These are phyloP conservation scores for Drosophila neonasuta DNA, from an alignment of 2,888 invertebrate species.

Conservation along the genomic window DNA sequence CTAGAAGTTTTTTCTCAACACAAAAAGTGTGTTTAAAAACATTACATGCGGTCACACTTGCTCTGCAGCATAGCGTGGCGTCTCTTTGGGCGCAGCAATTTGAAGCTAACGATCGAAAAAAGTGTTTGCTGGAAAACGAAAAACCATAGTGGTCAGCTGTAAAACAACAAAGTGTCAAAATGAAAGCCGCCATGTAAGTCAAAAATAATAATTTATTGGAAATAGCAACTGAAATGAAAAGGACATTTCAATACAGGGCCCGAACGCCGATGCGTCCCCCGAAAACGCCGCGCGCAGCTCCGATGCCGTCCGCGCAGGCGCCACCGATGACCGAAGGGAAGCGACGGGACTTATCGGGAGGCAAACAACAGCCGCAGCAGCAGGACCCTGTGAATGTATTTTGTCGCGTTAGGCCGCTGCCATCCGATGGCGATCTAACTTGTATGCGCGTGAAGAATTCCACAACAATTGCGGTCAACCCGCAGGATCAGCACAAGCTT, in stretches of 20 bases:
- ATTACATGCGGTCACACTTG: not conserved
- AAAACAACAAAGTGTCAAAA: conserved; percentile 28
- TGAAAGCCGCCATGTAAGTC: conserved; percentile 70
- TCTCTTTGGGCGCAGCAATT: conserved; percentile 66
- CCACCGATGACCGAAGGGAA: conserved; percentile 45
- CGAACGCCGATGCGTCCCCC: conserved; percentile 77
- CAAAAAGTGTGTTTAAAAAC: not conserved
- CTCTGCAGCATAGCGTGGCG: conserved; percentile 62
- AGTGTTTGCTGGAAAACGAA: conserved; percentile 1
- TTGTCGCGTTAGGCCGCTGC: conserved; percentile 92
- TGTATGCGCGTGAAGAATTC: conserved; percentile 88
- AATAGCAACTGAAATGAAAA: not conserved
- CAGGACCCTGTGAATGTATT: conserved; percentile 93
- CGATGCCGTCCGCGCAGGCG: conserved; percentile 30
- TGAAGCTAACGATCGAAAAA: conserved; percentile 58
- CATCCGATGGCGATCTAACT: conserved; percentile 85
- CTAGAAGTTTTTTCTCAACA: not conserved
- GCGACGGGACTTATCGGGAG: conserved; percentile 52
- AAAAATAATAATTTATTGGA: not conserved
- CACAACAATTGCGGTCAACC: conserved; percentile 86
- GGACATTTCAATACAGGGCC: conserved; percentile 47
- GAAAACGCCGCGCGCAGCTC: conserved; percentile 61
- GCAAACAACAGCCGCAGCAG: conserved; percentile 28
- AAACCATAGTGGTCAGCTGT: not conserved
- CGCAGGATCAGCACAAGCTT: conserved; percentile 85